Percentiles rank a stretch among this genome's conserved stretches.
Conservation (phyloP, 1,140 invertebrate species). For the Bombus fervidus region DNA sequence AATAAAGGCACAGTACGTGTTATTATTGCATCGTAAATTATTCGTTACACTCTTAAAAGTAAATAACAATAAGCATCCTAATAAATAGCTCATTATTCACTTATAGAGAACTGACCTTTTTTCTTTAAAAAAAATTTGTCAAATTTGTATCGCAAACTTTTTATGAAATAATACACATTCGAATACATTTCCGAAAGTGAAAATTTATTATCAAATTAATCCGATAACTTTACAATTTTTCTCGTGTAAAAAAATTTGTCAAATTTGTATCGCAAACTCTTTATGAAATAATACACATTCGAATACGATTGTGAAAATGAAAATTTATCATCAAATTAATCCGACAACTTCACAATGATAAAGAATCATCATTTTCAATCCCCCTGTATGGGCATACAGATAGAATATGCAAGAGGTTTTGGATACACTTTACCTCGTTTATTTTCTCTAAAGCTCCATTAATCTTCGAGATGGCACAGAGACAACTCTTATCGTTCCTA, state of each 20-base stretch:
- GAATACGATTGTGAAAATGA: too few relatives aligned
- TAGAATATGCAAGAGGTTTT: background rate
- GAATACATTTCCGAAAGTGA: too few relatives aligned
- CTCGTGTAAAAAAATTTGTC: too few relatives aligned
- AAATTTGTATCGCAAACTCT: too few relatives aligned
- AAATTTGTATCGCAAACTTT: too few relatives aligned
- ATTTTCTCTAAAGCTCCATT: background rate
- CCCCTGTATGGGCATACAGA: too few relatives aligned
- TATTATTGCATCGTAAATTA: background rate
- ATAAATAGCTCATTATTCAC: background rate
- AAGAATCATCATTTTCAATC: background rate
- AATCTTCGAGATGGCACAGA: background rate
- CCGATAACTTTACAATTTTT: background rate
- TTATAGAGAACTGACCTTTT: background rate
- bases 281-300: too few relatives aligned
- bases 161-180: too few relatives aligned
- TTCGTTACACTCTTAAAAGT: background rate
- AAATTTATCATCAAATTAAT: background rate
- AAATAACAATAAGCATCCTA: background rate
- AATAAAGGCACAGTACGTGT: background rate
- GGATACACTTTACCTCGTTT: background rate
- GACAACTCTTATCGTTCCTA: slow-evolving; percentile 32
- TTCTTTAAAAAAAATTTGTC: background rate
- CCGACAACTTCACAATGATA: background rate
- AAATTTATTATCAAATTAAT: background rate